Conservation (phyloP, 2,113 vertebrate genomes). For the Oryzias celebensis region DNA sequence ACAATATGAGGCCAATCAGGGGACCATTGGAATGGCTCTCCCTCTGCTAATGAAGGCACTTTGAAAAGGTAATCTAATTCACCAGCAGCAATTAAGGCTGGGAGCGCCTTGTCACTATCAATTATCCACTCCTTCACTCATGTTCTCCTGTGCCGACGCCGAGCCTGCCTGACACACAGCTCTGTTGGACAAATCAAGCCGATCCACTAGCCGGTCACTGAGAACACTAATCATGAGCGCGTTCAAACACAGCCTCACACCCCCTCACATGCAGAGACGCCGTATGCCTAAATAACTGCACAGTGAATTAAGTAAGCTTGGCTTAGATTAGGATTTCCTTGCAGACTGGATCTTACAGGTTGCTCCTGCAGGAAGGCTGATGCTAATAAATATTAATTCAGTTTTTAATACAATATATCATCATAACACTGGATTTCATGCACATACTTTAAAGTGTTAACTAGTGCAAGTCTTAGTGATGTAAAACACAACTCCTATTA, state of each 20-base stretch:
- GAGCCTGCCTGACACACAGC: conserved; percentile 68
- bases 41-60: conserved; percentile 77
- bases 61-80: conserved; percentile 82
- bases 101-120: conserved; percentile 78
- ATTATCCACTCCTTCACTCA: conserved; percentile 79
- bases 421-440: neutral
- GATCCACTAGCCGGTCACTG: conserved; percentile 65
- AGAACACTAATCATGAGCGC: conserved; percentile 71
- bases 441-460: neutral
- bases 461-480: neutral
- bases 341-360: neutral
- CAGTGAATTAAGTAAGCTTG: conserved; percentile 33
- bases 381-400: neutral
- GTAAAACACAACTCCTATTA: neutral
- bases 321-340: conserved; percentile 17
- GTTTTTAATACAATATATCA: neutral
- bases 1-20: conserved; percentile 78
- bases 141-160: conserved; percentile 63
- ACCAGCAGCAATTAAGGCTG: conserved; percentile 78
- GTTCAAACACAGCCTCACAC: conserved; percentile 42
- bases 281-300: conserved; percentile 31
- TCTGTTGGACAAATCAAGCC: conserved; percentile 71
- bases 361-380: neutral
- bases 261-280: conserved; percentile 21
- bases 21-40: conserved; percentile 72